These are phyloP conservation scores for Neotoxoptera formosana DNA, from an alignment of 1,140 invertebrate genomes.

Conservation along the genomic window DNA sequence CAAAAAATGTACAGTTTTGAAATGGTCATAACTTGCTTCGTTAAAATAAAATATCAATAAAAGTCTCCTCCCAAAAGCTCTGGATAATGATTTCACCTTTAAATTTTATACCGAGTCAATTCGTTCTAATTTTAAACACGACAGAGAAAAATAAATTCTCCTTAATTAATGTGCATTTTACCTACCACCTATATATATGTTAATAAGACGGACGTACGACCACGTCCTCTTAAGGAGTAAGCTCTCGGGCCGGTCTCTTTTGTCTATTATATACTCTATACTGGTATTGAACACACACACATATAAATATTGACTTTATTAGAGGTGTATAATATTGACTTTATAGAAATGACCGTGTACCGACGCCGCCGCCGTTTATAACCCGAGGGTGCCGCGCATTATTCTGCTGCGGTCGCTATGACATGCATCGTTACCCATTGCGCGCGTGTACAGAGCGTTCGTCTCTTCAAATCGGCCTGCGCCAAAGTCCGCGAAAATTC, in stretches of 20 bases:
- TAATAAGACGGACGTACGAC: not conserved
- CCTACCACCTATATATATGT: too few relatives aligned
- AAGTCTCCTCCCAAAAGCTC: too few relatives aligned
- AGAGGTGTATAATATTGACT: constrained; percentile 2
- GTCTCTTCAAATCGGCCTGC: not conserved
- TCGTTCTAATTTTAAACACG: not conserved
- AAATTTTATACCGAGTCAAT: not conserved
- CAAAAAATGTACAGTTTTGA: too few relatives aligned
- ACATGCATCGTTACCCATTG: not conserved
- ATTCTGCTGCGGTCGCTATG: not conserved
- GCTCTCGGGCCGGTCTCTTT: not conserved
- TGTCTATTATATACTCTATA: not conserved
- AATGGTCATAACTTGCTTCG: too few relatives aligned
- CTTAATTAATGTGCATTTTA: too few relatives aligned
- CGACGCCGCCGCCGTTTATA: not conserved
- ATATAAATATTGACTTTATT: not conserved
- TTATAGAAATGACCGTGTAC: not conserved
- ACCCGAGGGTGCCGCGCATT: not conserved
- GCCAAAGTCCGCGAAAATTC: not conserved
- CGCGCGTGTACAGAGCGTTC: not conserved
- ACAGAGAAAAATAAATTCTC: too few relatives aligned
- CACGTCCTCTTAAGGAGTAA: not conserved
- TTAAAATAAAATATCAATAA: too few relatives aligned
- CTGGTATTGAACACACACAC: not conserved
- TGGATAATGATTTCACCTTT: too few relatives aligned